Base-by-base conservation (phyloP, 64 coral and sea anemone species). In the Montipora capricornis region DNA sequence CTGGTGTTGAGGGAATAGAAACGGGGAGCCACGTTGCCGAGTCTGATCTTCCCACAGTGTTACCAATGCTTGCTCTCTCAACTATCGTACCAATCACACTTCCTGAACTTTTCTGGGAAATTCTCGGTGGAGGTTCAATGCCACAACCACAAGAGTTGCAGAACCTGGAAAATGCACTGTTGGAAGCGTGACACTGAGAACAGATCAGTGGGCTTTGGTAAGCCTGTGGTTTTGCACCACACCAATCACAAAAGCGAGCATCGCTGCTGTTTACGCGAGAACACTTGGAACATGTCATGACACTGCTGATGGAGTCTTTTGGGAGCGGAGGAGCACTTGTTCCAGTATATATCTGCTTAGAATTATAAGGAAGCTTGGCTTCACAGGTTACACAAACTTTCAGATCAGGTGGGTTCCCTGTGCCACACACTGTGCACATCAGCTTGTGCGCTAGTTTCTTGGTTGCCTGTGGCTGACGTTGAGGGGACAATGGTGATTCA, bases 241-340 rank as follows among this genome's bases (percentile, higher is more conserved):
- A 99, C 98, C 98, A 99, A 66, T 99, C 98, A 83, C 98, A 99
- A 86, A 96, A 99, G 2, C 95, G 78, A 53, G 98, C 98, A 85
- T 99, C 98, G 44, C 92, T 89, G 69, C 98, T 99, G 52, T 99
- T 99, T 58, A 99, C 89, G 0, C 98, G 95, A 59, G 90, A 92
- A 19, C 98, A 99, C 87, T 99, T 96, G 44, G 95, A 96, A 80
- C 98, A 99, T 7, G 95, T 95, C 50, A 99, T 96, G 68, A 92
- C 84, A 74, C 93, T 89, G 15, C 93, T 93, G 9, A 70, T 50
- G 15, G 94, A 89, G 6, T 92, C 92, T 80, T 94, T 94, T 11
- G 95, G 98, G 29, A 96, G 64, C 17, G 98, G 98, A 68, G 98
- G 92, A 48, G 95, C 98, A 95, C 93, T 98, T 55, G 74, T 60